Evolutionary conservation across 2,113 vertebrate species (phyloP).

Genomic region (Callaeas wilsoni): DNA sequence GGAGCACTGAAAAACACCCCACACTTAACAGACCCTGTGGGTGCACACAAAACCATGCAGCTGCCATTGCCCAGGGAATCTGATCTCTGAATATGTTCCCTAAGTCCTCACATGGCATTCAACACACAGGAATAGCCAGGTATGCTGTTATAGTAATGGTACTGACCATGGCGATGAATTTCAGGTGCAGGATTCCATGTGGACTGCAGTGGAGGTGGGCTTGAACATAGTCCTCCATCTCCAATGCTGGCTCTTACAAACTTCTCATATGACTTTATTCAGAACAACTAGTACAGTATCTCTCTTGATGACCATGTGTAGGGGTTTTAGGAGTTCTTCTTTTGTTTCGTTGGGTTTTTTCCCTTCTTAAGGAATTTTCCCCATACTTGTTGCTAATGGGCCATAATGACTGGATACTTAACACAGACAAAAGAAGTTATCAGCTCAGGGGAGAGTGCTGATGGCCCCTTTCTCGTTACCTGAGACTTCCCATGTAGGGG

Average conservation of each 20-base stretch:
- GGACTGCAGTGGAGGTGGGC: not conserved
- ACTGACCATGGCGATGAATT: not conserved
- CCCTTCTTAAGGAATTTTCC: too few relatives aligned
- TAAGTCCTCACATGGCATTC: rapidly evolving
- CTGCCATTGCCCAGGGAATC: not conserved
- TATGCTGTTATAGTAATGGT: rapidly evolving
- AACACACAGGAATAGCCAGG: not conserved
- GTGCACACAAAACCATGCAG: not conserved
- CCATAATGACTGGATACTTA: too few relatives aligned
- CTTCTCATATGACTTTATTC: not conserved
- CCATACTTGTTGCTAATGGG: too few relatives aligned
- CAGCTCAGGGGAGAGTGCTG: too few relatives aligned
- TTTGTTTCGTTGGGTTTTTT: too few relatives aligned
- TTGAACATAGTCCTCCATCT: not conserved
- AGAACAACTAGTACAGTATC: not conserved
- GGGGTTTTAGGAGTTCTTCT: too few relatives aligned
- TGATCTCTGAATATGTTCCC: rapidly evolving
- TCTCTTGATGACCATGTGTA: too few relatives aligned
- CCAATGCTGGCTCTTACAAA: not conserved
- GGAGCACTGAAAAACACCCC: not conserved
- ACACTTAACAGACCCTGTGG: not conserved
- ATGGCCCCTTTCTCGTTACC: too few relatives aligned
- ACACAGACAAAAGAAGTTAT: too few relatives aligned
- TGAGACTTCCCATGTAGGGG: too few relatives aligned
- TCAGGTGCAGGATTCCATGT: not conserved